These are phyloP conservation scores for Petrocephalus schoutedeni DNA, from an alignment of 2,797 vertebrate species.

Conservation along the genomic window DNA sequence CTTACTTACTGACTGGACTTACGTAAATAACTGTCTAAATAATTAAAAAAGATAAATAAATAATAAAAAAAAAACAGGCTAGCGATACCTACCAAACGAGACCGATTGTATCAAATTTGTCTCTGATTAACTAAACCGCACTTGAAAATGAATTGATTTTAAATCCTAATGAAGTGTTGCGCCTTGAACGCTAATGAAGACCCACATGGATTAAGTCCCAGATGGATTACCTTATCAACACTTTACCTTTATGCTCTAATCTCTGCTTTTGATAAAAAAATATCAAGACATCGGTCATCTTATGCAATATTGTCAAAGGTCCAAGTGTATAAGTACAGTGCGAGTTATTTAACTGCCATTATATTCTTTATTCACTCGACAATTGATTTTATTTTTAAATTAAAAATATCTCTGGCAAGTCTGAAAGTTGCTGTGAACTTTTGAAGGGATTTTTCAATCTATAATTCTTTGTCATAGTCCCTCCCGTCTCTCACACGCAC, in stretches of 20 bases:
- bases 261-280: neutral
- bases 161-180: neutral
- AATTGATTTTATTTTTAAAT: neutral
- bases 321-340: neutral
- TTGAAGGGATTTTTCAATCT: neutral
- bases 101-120: neutral
- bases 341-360: neutral
- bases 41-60: too few relatives aligned
- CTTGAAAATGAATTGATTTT: neutral
- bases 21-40: neutral
- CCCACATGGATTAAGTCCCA: neutral
- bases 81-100: neutral
- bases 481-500: neutral
- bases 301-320: neutral
- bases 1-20: neutral
- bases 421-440: neutral
- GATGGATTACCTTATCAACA: neutral
- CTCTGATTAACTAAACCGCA: neutral
- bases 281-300: neutral
- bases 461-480: neutral
- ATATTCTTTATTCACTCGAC: neutral
- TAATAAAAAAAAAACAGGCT: neutral
- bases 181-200: neutral
- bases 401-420: neutral
- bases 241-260: neutral